Conservation (phyloP, 2,113 vertebrate species). For the Gobius niger region DNA sequence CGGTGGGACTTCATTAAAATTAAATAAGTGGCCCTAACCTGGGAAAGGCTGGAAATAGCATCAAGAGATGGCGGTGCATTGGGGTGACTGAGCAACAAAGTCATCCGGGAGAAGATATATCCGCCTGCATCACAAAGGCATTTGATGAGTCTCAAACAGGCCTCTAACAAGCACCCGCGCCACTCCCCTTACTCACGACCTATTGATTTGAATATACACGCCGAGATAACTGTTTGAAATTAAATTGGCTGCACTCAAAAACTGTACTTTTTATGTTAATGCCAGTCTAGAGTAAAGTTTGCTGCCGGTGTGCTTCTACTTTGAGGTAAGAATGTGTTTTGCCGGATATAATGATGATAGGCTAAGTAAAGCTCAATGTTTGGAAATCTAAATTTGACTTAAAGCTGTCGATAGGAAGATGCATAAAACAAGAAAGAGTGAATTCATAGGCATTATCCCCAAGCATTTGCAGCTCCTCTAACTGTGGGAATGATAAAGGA, state of each 20-base stretch:
- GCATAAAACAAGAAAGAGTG: background rate
- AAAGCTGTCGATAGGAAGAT: background rate
- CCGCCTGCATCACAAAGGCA: conserved; percentile 10
- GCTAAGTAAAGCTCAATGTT: background rate
- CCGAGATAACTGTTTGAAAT: conserved; percentile 15
- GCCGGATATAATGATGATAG: background rate
- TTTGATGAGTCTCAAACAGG: conserved; percentile 27
- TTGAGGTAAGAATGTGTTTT: conserved; percentile 2
- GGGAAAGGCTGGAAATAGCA: conserved; percentile 64
- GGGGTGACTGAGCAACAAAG: conserved; percentile 38
- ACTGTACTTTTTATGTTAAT: background rate
- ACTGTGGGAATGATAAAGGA: too few species aligned
- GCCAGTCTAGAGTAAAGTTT: background rate
- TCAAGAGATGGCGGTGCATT: conserved; percentile 17
- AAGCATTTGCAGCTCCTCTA: too few species aligned
- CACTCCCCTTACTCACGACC: conserved; percentile 9
- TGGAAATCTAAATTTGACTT: background rate
- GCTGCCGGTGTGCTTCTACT: background rate
- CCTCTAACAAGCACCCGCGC: conserved; percentile 15
- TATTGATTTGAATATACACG: conserved; percentile 15
- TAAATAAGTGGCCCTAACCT: conserved; percentile 48
- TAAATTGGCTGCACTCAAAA: conserved; percentile 3
- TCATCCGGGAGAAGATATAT: conserved; percentile 15
- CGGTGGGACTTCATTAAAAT: conserved; percentile 69
- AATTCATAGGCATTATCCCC: background rate